A percentile compares a stretch with the other conserved stretches of the same genome.
Conservation (phyloP, 2,888 invertebrate species). For the Galerucella pusilla region DNA sequence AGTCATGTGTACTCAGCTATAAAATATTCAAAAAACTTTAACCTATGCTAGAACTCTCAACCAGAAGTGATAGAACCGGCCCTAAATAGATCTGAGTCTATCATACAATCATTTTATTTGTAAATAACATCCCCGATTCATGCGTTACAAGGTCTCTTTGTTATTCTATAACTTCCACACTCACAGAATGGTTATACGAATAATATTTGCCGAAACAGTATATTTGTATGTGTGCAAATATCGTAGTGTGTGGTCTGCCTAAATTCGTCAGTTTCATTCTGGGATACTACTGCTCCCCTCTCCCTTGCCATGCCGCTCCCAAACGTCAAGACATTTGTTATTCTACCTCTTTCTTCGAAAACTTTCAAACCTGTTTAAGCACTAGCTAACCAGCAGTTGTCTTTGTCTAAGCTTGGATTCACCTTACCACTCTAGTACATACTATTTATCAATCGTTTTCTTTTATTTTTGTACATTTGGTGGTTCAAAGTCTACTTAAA, state of each 20-base stretch:
- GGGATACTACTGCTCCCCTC: slow-evolving; percentile 47
- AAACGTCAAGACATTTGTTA: slow-evolving; percentile 56
- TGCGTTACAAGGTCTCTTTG: too few relatives aligned
- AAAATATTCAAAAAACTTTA: too few relatives aligned
- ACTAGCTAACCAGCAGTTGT: slow-evolving; percentile 51
- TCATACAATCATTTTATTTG: too few relatives aligned
- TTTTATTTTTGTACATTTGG: slow-evolving; percentile 44
- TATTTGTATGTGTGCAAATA: background rate
- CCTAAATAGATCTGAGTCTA: too few relatives aligned
- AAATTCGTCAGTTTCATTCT: slow-evolving; percentile 36
- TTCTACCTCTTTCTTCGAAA: slow-evolving; percentile 62
- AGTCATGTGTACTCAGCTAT: too few relatives aligned
- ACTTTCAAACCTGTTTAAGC: slow-evolving; percentile 64
- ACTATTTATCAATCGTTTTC: slow-evolving; percentile 51
- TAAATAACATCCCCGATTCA: too few relatives aligned
- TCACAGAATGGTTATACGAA: too few relatives aligned
- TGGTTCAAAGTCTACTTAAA: slow-evolving; percentile 52
- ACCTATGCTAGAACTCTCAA: too few relatives aligned
- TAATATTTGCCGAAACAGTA: background rate
- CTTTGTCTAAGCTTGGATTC: slow-evolving; percentile 64
- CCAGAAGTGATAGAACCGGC: too few relatives aligned
- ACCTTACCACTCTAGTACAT: slow-evolving; percentile 58
- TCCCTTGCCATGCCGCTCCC: slow-evolving; percentile 43
- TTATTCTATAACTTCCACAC: too few relatives aligned
- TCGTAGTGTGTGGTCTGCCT: slow-evolving; percentile 25